Conservation (phyloP, 2,113 vertebrate species). For the Columbina picui region DNA sequence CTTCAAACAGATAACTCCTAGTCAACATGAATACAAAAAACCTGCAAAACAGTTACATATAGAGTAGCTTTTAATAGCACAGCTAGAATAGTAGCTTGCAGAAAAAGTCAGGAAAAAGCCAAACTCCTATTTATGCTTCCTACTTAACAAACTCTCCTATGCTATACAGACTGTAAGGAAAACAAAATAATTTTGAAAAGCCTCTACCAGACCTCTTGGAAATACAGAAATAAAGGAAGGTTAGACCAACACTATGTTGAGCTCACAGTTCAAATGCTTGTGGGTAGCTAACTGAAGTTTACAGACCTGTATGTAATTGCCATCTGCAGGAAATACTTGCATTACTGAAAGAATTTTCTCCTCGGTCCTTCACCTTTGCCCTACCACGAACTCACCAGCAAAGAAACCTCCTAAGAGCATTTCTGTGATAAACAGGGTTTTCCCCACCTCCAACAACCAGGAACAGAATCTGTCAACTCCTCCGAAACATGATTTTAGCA, state of each 20-base stretch:
- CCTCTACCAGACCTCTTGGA: conserved; percentile 16
- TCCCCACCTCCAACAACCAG: neutral
- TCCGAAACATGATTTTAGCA: neutral
- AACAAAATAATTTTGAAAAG: neutral
- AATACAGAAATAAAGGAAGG: neutral
- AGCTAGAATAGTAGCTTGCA: neutral
- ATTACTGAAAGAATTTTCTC: conserved; percentile 39
- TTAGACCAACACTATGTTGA: conserved; percentile 33
- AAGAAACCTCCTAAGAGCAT: neutral
- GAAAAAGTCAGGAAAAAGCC: neutral
- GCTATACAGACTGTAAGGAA: neutral
- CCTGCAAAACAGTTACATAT: neutral
- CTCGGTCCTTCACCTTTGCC: neutral
- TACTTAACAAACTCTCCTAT: neutral
- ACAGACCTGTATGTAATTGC: conserved; percentile 59
- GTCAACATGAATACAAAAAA: neutral
- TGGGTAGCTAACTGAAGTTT: conserved; percentile 54
- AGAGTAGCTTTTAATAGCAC: neutral
- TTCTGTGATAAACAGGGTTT: neutral
- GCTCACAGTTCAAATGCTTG: conserved; percentile 36
- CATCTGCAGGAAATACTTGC: conserved; percentile 48
- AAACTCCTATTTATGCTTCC: neutral
- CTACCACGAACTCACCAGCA: neutral
- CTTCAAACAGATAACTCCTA: neutral
- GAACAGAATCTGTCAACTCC: neutral